Evolutionary conservation across 64 coral and sea anemone species (phyloP).

Genomic region (Anthopleura sola): DNA sequence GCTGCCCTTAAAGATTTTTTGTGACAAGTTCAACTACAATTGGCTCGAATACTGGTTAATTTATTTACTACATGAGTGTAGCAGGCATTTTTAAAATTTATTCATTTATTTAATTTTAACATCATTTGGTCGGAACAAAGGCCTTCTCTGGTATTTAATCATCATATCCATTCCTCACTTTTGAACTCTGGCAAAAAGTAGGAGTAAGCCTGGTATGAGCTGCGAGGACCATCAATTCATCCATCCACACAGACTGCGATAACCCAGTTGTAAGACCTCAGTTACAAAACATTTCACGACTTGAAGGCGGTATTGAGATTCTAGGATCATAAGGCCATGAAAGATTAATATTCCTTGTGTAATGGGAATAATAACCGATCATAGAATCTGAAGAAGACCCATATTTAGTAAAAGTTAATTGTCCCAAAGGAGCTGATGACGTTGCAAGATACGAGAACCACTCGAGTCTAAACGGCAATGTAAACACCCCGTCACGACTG

Average conservation of each 20-base stretch:
- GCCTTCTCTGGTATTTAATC: too few relatives aligned
- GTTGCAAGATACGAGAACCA: not conserved
- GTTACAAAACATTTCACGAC: not conserved
- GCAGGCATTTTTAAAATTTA: too few relatives aligned
- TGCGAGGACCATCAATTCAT: too few relatives aligned
- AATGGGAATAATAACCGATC: not conserved
- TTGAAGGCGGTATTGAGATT: not conserved
- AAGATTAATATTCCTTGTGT: not conserved
- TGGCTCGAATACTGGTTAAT: too few relatives aligned
- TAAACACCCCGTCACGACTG: not conserved
- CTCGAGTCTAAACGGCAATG: not conserved
- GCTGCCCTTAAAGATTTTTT: not conserved
- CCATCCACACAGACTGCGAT: too few relatives aligned
- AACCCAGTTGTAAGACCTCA: not conserved
- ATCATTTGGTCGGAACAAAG: too few relatives aligned
- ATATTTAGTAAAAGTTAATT: not conserved
- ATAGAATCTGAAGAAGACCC: not conserved
- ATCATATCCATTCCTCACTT: too few relatives aligned
- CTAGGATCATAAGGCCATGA: conserved; percentile 5
- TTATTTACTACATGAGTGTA: too few relatives aligned
- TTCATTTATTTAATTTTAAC: too few relatives aligned
- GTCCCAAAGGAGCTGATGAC: not conserved
- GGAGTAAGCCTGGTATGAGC: too few relatives aligned
- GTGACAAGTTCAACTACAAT: too few relatives aligned
- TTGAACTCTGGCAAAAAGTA: too few relatives aligned